These are phyloP conservation scores for Astropecten irregularis DNA, from an alignment of 53 echinoderm and acorn worm species.

Conservation along the genomic window DNA sequence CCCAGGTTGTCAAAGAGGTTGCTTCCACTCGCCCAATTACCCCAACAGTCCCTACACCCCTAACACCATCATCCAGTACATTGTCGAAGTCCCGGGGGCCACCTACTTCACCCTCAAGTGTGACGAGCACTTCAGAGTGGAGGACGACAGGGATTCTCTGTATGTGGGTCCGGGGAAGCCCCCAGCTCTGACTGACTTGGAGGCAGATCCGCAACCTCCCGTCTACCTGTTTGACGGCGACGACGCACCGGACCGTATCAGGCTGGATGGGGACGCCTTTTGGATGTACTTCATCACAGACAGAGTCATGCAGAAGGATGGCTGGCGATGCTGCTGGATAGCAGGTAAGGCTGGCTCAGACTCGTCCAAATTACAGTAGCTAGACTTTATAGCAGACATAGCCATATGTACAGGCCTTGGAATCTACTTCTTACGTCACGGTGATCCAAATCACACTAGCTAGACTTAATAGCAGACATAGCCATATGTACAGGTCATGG, in stretches of 20 bases:
- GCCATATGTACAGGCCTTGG: no score
- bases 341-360: conserved; percentile 24
- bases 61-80: conserved; percentile 20
- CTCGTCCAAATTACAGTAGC: no score
- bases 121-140: conserved; percentile 34
- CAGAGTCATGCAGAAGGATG: conserved; percentile 16
- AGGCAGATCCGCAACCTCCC: neutral
- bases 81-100: conserved; percentile 23
- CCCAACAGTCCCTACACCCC: neutral
- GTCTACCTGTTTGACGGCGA: conserved; percentile 41
- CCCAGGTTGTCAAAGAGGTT: conserved; percentile 36
- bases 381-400: no score
- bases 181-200: neutral
- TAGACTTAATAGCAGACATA: no score
- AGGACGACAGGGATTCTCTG: conserved; percentile 32
- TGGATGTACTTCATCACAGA: conserved; percentile 56
- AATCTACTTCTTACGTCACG: no score
- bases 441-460: no score
- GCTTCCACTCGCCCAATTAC: conserved; percentile 50
- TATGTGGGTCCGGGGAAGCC: conserved; percentile 37
- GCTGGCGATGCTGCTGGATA: conserved; percentile 53
- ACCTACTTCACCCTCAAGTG: conserved; percentile 24
- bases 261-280: conserved; percentile 6
- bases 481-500: no score
- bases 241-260: conserved; percentile 21